Conservation (phyloP, 2,113 vertebrate genomes). For the Caranx ignobilis region DNA sequence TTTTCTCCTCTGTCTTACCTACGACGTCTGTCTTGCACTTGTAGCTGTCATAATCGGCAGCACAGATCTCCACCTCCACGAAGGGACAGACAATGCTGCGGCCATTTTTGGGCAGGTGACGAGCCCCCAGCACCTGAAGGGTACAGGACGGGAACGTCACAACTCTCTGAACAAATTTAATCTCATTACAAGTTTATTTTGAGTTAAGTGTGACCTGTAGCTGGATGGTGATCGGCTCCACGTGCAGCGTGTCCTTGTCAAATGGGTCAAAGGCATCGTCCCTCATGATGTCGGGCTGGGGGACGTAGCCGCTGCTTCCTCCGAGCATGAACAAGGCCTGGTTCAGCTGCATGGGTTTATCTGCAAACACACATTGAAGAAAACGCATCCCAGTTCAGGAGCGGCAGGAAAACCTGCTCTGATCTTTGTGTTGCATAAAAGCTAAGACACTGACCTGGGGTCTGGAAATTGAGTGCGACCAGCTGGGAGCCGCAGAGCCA, state of each 20-base stretch:
- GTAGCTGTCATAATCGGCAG: slow-evolving; percentile 87
- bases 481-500: slow-evolving; percentile 88
- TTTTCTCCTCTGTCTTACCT: slow-evolving; percentile 72
- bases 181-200: background rate
- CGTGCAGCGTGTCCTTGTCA: slow-evolving; percentile 80
- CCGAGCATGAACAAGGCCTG: slow-evolving; percentile 84
- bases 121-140: slow-evolving; percentile 86
- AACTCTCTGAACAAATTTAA: too few species aligned
- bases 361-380: slow-evolving; percentile 52
- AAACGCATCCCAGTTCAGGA: background rate
- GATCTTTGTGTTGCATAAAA: too few species aligned
- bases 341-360: slow-evolving; percentile 89
- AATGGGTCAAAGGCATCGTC: slow-evolving; percentile 85
- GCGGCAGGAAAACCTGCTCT: too few species aligned
- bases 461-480: slow-evolving; percentile 88
- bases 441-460: slow-evolving; percentile 79
- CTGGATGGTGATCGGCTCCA: slow-evolving; percentile 88
- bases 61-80: slow-evolving; percentile 90
- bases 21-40: slow-evolving; percentile 90
- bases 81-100: slow-evolving; percentile 91
- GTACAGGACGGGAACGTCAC: background rate
- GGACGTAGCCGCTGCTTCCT: slow-evolving; percentile 80
- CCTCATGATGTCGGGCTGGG: slow-evolving; percentile 84
- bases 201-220: slow-evolving; percentile 81
- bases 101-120: slow-evolving; percentile 89